Conservation (phyloP, 2,888 invertebrate species). For the Chouioia cunea region DNA sequence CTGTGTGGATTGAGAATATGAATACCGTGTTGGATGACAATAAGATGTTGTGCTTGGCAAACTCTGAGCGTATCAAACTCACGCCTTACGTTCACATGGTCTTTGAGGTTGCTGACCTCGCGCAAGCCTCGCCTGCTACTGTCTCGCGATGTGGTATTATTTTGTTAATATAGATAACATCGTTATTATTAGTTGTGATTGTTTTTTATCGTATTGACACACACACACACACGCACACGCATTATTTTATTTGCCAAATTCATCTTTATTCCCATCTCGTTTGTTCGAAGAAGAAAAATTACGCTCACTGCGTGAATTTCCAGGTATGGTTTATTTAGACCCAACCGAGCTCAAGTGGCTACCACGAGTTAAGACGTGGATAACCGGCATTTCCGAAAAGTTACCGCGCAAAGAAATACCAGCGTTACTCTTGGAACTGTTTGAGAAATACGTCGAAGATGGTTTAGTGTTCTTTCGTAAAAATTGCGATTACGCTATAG, state of each 20-base stretch:
- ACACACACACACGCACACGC: no score
- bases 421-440: constrained; percentile 77
- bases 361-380: constrained; percentile 86
- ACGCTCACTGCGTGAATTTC: no score
- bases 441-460: constrained; percentile 75
- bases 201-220: neutral
- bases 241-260: no score
- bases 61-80: constrained; percentile 90
- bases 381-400: constrained; percentile 71
- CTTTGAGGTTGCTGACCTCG: constrained; percentile 83
- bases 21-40: constrained; percentile 94
- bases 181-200: neutral
- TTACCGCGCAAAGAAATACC: constrained; percentile 70
- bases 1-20: constrained; percentile 95
- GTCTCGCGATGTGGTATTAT: constrained; percentile 74
- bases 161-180: neutral
- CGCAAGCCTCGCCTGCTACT: constrained; percentile 93
- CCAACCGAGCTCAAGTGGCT: constrained; percentile 85
- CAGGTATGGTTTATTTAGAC: constrained; percentile 93
- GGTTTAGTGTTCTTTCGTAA: constrained; percentile 78
- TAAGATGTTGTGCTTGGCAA: constrained; percentile 92
- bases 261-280: no score
- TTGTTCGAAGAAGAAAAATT: no score
- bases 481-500: constrained; percentile 79
- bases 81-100: constrained; percentile 91